These are phyloP conservation scores for Coboldia fuscipes DNA, from an alignment of 1,140 invertebrate genomes.

Conservation along the genomic window DNA sequence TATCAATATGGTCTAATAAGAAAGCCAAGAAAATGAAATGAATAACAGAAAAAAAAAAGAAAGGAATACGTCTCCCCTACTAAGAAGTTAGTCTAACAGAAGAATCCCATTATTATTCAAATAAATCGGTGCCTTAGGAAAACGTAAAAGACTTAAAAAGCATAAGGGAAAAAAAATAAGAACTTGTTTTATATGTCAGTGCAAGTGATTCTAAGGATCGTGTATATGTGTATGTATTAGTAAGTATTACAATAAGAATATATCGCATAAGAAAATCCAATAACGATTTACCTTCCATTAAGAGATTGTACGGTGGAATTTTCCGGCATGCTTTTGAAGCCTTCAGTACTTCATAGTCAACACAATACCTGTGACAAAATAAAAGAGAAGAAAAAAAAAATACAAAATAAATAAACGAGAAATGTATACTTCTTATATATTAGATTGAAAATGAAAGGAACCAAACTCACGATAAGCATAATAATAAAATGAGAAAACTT, in stretches of 20 bases:
- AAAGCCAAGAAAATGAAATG: too few species aligned
- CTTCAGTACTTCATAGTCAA: conserved; percentile 60
- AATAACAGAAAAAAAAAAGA: conserved; percentile 21
- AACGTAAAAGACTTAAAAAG: neutral
- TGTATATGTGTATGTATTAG: too few species aligned
- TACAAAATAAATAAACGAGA: too few species aligned
- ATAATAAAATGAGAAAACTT: too few species aligned
- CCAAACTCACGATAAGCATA: too few species aligned
- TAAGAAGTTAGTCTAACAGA: too few species aligned
- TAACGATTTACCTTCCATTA: conserved; percentile 47
- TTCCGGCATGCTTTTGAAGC: conserved; percentile 57
- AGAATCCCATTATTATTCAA: too few species aligned
- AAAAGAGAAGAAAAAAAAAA: neutral
- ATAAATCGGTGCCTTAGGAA: neutral
- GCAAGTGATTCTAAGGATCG: neutral
- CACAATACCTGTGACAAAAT: conserved; percentile 45
- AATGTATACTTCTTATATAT: too few species aligned
- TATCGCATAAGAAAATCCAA: neutral
- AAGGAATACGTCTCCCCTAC: too few species aligned
- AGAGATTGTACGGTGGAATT: conserved; percentile 37
- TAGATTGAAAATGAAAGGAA: too few species aligned
- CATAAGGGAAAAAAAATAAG: neutral
- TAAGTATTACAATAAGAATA: too few species aligned
- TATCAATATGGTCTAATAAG: too few species aligned
- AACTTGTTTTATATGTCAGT: neutral